Conservation (phyloP, 92 coral and sea anemone genomes). For the Pocillopora grandis region DNA sequence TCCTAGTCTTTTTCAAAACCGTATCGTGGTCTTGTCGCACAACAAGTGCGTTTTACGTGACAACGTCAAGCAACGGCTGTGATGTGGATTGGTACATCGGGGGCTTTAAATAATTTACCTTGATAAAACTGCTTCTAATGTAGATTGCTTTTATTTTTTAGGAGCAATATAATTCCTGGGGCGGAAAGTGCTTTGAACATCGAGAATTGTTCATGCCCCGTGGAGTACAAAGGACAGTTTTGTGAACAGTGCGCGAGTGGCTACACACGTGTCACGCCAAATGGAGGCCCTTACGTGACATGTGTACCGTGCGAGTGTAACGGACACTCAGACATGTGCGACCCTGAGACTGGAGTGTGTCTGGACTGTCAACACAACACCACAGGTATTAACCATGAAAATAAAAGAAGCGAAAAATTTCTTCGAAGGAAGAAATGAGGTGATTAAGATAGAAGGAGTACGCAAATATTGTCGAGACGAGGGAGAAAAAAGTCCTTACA, state of each 20-base stretch:
- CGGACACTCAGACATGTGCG: slow-evolving; percentile 69
- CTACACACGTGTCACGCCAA: slow-evolving; percentile 78
- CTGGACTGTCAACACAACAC: slow-evolving; percentile 82
- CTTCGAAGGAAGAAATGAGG: too few relatives aligned
- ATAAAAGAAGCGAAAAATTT: background rate
- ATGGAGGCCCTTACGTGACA: slow-evolving; percentile 77
- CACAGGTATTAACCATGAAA: slow-evolving; percentile 61
- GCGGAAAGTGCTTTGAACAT: slow-evolving; percentile 57
- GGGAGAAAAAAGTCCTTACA: too few relatives aligned
- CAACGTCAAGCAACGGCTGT: too few relatives aligned
- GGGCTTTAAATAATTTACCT: too few relatives aligned
- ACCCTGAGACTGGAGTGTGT: slow-evolving; percentile 91
- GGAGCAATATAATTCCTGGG: background rate
- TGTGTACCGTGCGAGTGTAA: slow-evolving; percentile 91
- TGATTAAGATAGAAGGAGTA: too few relatives aligned
- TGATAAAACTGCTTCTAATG: background rate
- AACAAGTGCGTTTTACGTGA: too few relatives aligned
- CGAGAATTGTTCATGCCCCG: slow-evolving; percentile 83
- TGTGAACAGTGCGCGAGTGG: slow-evolving; percentile 95
- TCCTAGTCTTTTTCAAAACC: too few relatives aligned
- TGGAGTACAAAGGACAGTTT: slow-evolving; percentile 81
- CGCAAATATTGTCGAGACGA: too few relatives aligned
- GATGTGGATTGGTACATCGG: too few relatives aligned
- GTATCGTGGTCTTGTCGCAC: too few relatives aligned
- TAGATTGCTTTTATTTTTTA: background rate